Conservation (phyloP, 1,140 invertebrate genomes). For the Sycobia sp. region DNA sequence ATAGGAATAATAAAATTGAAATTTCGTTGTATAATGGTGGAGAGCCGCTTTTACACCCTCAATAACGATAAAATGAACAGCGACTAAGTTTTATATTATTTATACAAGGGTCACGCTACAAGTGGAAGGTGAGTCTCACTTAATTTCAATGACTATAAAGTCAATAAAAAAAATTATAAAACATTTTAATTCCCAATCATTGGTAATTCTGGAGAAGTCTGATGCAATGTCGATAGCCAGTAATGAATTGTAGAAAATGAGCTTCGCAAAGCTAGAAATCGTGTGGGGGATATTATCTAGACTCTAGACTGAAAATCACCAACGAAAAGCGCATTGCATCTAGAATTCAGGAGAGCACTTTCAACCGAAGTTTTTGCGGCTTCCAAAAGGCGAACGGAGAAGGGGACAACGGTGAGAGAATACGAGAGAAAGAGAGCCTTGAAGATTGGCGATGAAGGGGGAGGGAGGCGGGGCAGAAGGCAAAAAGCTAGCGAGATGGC, state of each 20-base stretch:
- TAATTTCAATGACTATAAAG: slow-evolving; percentile 10
- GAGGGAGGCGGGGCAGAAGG: slow-evolving; percentile 1
- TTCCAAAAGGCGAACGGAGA: background rate
- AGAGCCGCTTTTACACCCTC: slow-evolving; percentile 13
- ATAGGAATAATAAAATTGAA: background rate
- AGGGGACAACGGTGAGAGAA: background rate
- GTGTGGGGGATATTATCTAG: background rate
- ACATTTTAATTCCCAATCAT: no score
- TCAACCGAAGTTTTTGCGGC: background rate
- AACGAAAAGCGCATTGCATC: slow-evolving; percentile 7
- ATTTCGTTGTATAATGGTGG: slow-evolving; percentile 13
- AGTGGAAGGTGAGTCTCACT: background rate
- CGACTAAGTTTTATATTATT: slow-evolving; percentile 21
- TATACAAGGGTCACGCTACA: background rate
- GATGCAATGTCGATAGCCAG: background rate
- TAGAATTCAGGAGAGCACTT: background rate
- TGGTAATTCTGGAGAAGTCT: no score
- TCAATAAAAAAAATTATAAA: slow-evolving; percentile 21
- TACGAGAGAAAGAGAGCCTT: background rate
- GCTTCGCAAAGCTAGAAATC: background rate
- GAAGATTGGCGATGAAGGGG: slow-evolving; percentile 13
- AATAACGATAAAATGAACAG: slow-evolving; percentile 21
- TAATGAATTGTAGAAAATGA: slow-evolving; percentile 5
- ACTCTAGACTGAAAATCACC: slow-evolving; percentile 2
- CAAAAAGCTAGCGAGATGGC: slow-evolving; percentile 14